phyloP scores from a whole-genome alignment of 2,797 vertebrate genomes.

The Miopithecus talapoin region DNA sequence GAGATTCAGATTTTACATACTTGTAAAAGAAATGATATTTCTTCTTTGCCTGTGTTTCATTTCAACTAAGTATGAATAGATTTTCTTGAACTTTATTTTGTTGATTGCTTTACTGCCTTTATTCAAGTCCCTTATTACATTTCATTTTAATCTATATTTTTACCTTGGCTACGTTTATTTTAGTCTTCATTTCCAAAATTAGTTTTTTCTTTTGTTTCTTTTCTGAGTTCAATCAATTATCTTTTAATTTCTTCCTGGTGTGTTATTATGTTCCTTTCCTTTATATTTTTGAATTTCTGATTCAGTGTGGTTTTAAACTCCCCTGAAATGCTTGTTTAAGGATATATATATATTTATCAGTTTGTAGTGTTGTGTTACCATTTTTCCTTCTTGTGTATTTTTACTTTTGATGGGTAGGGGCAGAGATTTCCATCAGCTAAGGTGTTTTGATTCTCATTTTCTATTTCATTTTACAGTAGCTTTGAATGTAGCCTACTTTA shows the following conservation, averaged over 20 bases:
- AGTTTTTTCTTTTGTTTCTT: background rate
- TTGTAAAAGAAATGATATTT: background rate
- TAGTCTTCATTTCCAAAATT: background rate
- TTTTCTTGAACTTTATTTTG: background rate
- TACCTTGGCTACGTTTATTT: background rate
- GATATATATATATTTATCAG: background rate
- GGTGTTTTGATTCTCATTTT: background rate
- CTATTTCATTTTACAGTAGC: background rate
- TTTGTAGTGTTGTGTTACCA: background rate
- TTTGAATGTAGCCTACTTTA: background rate
- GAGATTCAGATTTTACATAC: background rate
- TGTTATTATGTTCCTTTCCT: background rate
- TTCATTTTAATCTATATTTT: background rate
- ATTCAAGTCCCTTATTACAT: background rate
- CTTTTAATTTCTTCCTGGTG: background rate
- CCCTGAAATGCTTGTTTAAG: background rate
- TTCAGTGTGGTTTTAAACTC: background rate
- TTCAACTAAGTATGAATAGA: background rate
- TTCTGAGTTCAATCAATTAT: background rate
- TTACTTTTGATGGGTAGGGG: background rate
- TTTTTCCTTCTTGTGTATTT: background rate
- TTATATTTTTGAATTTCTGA: background rate
- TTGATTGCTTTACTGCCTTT: background rate
- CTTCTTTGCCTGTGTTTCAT: background rate
- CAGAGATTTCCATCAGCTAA: background rate